Evolutionary conservation across 1,140 invertebrate genomes (phyloP).

Genomic region (Dendrolimus kikuchii): DNA sequence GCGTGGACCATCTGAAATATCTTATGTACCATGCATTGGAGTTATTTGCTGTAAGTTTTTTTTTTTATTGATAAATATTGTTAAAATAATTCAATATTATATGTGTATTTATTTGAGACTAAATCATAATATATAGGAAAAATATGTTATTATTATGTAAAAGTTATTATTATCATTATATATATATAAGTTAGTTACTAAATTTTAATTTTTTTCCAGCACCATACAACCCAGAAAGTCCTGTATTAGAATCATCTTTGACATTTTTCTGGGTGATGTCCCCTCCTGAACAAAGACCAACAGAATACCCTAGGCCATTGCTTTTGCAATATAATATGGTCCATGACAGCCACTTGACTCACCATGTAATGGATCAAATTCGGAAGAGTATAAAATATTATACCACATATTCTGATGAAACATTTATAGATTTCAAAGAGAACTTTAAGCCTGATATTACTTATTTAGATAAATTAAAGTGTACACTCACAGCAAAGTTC

Average conservation of each 20-base stretch:
- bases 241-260: conserved; percentile 84
- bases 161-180: background rate
- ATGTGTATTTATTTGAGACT: background rate
- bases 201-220: conserved; percentile 74
- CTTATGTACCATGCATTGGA: conserved; percentile 93
- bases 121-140: conserved; percentile 1
- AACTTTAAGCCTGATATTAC: conserved; percentile 82
- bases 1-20: conserved; percentile 90
- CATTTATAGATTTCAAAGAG: conserved; percentile 84
- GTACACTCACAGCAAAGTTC: conserved; percentile 77
- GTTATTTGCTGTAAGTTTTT: conserved; percentile 86
- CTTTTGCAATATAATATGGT: conserved; percentile 88
- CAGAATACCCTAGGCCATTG: conserved; percentile 93
- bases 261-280: conserved; percentile 96
- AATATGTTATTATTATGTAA: no score
- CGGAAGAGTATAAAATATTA: conserved; percentile 91
- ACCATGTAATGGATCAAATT: conserved; percentile 90
- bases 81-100: conserved; percentile 3
- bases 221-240: conserved; percentile 87
- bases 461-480: conserved; percentile 86
- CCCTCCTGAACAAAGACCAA: conserved; percentile 90
- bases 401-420: conserved; percentile 77
- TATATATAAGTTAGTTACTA: no score
- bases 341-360: conserved; percentile 86
- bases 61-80: background rate